Conservation (phyloP, 1,140 invertebrate genomes). For the Choristoneura fumiferana region DNA sequence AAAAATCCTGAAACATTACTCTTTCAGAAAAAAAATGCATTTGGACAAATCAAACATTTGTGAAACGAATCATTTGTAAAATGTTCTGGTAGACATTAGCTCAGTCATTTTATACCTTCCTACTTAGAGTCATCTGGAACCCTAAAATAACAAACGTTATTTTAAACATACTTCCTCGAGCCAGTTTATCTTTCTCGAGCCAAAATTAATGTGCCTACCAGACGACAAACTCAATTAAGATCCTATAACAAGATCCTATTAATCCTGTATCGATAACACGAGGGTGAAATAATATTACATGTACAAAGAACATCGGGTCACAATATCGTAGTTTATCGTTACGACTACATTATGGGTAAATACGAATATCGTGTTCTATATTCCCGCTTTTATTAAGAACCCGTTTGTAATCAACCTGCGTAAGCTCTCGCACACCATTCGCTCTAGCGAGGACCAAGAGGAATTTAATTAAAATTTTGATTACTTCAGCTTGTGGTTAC, state of each 20-base stretch:
- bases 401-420: conserved; percentile 13
- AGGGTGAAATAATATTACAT: conserved; percentile 13
- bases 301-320: conserved; percentile 11
- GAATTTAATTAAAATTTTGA: conserved; percentile 15
- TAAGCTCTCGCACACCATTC: background rate
- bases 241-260: conserved; percentile 18
- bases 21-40: too few species aligned
- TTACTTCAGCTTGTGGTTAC: background rate
- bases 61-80: too few species aligned
- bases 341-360: conserved; percentile 5
- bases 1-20: too few species aligned
- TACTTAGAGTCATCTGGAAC: too few species aligned
- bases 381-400: conserved; percentile 17
- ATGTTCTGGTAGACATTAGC: too few species aligned
- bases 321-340: conserved; percentile 7
- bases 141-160: conserved; percentile 24
- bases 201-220: conserved; percentile 9
- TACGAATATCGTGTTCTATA: conserved; percentile 7
- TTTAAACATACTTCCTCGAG: background rate
- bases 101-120: too few species aligned
- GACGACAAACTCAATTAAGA: conserved; percentile 17
- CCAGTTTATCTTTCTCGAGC: background rate
- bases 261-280: conserved; percentile 15
- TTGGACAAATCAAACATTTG: too few species aligned
- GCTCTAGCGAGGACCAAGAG: background rate